Percentiles rank a stretch among this genome's conserved stretches.
Conservation (phyloP, 2,888 invertebrate genomes). For the Odontomyia ornata region DNA sequence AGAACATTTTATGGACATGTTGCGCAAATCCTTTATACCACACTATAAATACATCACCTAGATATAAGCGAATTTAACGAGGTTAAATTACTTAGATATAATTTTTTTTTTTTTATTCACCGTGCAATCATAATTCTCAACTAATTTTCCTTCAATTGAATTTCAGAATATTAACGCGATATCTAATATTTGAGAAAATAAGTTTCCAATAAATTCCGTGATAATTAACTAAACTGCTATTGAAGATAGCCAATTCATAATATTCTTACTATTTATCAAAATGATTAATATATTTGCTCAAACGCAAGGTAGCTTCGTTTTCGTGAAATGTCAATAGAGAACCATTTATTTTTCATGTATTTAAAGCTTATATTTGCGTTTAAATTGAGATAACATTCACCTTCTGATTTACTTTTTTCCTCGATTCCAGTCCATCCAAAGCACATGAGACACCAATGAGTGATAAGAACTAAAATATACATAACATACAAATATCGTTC, state of each 20-base stretch:
- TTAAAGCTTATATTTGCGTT: constrained; percentile 26
- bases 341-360: constrained; percentile 9
- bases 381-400: constrained; percentile 30
- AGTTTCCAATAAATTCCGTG: no score
- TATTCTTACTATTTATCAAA: constrained; percentile 20
- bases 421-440: constrained; percentile 2
- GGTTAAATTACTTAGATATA: no score
- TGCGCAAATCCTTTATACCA: no score
- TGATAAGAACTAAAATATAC: no score
- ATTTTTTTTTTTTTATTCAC: no score
- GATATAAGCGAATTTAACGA: no score
- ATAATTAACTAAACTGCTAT: not conserved
- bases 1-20: no score
- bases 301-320: constrained; percentile 1
- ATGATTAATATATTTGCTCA: constrained; percentile 11
- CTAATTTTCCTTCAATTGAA: no score
- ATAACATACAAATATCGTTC: not conserved
- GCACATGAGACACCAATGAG: not conserved
- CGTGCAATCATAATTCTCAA: no score
- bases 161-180: no score
- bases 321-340: constrained; percentile 16
- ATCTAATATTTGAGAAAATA: no score
- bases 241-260: not conserved
- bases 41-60: no score
- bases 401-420: constrained; percentile 31